Evolutionary conservation across 2,113 vertebrate genomes (phyloP).

Genomic region (Stictonetta naevosa): DNA sequence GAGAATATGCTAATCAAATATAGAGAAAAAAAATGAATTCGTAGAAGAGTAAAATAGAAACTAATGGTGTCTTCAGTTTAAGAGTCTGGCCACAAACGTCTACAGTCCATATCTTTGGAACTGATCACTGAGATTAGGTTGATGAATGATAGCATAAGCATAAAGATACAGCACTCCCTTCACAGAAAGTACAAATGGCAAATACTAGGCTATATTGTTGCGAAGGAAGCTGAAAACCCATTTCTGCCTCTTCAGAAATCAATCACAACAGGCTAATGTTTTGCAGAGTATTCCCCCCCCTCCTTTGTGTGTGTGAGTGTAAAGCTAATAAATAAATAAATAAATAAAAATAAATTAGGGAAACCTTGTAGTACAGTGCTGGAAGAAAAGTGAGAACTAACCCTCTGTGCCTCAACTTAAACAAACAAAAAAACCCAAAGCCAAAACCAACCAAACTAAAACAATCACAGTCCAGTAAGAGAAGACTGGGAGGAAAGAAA

Average conservation of each 20-base stretch:
- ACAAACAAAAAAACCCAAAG: not conserved
- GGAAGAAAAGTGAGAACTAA: not conserved
- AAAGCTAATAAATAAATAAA: not conserved
- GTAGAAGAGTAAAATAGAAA: not conserved
- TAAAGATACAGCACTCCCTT: not conserved
- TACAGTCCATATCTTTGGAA: not conserved
- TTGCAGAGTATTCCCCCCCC: too few relatives aligned
- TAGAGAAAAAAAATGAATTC: accelerated
- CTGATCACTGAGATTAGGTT: not conserved
- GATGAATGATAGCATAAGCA: not conserved
- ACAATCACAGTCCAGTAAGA: not conserved
- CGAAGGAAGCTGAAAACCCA: not conserved
- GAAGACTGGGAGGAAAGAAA: conserved; percentile 9
- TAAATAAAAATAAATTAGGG: not conserved
- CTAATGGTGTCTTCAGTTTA: not conserved
- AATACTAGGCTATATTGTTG: not conserved
- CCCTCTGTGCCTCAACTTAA: not conserved
- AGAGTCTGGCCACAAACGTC: not conserved
- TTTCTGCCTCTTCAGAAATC: not conserved
- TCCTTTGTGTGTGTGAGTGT: too few relatives aligned
- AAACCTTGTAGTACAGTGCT: not conserved
- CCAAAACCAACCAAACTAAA: not conserved
- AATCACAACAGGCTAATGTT: too few relatives aligned
- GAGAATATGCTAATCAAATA: not conserved
- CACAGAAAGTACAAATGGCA: not conserved